Evolutionary conservation across 2,113 vertebrate species (phyloP).

Genomic region (Nycticebus coucang): DNA sequence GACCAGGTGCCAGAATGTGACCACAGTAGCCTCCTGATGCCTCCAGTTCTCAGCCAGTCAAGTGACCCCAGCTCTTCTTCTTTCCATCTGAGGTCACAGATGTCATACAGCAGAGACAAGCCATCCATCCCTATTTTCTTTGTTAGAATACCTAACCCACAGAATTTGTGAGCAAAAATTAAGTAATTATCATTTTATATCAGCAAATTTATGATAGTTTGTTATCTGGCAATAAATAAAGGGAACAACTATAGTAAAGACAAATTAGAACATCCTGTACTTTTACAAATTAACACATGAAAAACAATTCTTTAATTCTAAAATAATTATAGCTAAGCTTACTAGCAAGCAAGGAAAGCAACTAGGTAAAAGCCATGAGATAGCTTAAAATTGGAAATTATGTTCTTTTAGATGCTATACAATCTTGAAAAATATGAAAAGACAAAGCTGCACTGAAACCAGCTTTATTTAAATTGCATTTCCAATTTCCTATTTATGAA

Average conservation of each 20-base stretch:
- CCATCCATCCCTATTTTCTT: background rate
- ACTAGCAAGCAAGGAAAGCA: conserved; percentile 32
- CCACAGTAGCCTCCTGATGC: background rate
- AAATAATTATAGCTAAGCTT: background rate
- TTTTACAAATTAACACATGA: background rate
- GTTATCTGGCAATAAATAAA: background rate
- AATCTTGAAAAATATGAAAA: conserved; percentile 10
- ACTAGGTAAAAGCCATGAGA: conserved; percentile 35
- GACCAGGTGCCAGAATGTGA: background rate
- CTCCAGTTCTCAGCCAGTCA: background rate
- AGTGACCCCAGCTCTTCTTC: background rate
- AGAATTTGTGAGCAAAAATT: background rate
- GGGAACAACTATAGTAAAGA: background rate
- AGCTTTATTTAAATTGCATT: background rate
- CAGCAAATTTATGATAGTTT: background rate
- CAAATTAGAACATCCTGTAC: background rate
- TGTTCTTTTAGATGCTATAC: background rate
- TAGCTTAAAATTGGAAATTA: conserved; percentile 40
- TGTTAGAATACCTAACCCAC: background rate
- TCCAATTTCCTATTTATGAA: conserved; percentile 25
- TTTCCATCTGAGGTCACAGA: background rate
- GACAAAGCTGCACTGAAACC: background rate
- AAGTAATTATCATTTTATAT: background rate
- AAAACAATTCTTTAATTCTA: background rate
- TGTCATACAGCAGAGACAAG: background rate